Evolutionary conservation across 2,113 vertebrate genomes (phyloP).

Genomic region (Rhizomys pruinosus): DNA sequence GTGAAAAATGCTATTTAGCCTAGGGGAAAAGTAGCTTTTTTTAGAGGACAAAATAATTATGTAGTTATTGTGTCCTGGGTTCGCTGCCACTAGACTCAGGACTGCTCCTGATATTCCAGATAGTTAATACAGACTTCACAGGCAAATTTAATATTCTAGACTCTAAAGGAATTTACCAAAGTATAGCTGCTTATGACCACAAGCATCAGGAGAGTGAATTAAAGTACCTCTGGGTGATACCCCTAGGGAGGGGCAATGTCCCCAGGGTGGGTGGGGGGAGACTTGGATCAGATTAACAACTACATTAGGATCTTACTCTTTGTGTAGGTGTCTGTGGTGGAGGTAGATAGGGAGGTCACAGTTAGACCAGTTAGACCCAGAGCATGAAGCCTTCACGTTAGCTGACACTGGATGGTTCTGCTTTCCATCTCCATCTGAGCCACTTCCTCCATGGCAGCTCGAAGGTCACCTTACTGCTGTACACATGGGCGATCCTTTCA

Average conservation of each 20-base stretch:
- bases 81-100: not conserved
- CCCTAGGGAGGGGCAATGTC: not conserved
- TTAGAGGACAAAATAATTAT: not conserved
- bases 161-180: slow-evolving; percentile 32
- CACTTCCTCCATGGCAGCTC: not conserved
- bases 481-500: not conserved
- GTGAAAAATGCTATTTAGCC: not conserved
- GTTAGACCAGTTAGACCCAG: not conserved
- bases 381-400: not conserved
- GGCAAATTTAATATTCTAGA: not conserved
- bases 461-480: not conserved
- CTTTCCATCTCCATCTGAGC: not conserved
- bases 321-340: not conserved
- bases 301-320: slow-evolving; percentile 1
- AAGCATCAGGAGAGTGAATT: slow-evolving; percentile 12
- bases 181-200: not conserved
- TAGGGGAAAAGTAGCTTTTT: not conserved
- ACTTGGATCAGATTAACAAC: slow-evolving; percentile 12
- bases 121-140: not conserved
- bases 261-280: no score
- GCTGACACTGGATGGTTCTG: not conserved
- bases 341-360: not conserved
- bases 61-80: slow-evolving; percentile 6
- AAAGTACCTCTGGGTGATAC: not conserved
- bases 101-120: not conserved